A percentile compares a stretch with the other conserved stretches of the same genome.
phyloP scores from a whole-genome alignment of 92 coral and sea anemone genomes.

The Bergia puertoricense region DNA sequence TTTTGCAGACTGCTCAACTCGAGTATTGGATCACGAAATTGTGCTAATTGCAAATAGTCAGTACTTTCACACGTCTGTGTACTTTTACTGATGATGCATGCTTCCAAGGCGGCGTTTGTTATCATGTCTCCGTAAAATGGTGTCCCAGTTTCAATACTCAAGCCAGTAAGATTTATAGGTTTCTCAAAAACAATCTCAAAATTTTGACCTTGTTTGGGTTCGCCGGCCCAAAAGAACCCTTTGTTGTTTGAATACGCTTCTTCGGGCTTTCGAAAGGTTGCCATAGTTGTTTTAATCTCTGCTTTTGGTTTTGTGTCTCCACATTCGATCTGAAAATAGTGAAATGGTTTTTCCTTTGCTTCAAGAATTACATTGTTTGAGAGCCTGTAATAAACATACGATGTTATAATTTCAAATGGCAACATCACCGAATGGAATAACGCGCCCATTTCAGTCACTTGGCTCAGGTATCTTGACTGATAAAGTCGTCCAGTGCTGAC shows the following conservation, averaged over 20 bases:
- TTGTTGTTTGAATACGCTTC: constrained; percentile 11
- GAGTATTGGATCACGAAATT: constrained; percentile 5
- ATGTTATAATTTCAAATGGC: background rate
- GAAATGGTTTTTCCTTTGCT: constrained; percentile 17
- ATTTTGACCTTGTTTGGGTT: constrained; percentile 27
- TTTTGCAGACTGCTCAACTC: constrained; percentile 7
- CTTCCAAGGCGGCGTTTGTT: constrained; percentile 15
- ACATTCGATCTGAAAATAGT: background rate
- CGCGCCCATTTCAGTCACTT: constrained; percentile 25
- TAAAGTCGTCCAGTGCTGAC: constrained; percentile 1
- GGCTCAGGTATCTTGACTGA: constrained; percentile 25
- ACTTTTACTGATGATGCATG: background rate
- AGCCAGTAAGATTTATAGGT: constrained; percentile 7
- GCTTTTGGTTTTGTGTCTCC: constrained; percentile 22
- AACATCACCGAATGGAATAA: constrained; percentile 2
- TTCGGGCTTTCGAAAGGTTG: background rate
- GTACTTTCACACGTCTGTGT: background rate
- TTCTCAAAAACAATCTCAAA: constrained; percentile 26
- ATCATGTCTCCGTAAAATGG: constrained; percentile 5
- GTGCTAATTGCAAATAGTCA: constrained; percentile 14
- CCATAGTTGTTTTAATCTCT: constrained; percentile 5
- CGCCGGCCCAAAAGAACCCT: constrained; percentile 22
- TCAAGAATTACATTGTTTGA: constrained; percentile 18
- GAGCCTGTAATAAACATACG: background rate
- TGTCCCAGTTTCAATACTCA: constrained; percentile 29